Conservation (phyloP, 2,113 vertebrate species). For the Leucoraja erinaceus region DNA sequence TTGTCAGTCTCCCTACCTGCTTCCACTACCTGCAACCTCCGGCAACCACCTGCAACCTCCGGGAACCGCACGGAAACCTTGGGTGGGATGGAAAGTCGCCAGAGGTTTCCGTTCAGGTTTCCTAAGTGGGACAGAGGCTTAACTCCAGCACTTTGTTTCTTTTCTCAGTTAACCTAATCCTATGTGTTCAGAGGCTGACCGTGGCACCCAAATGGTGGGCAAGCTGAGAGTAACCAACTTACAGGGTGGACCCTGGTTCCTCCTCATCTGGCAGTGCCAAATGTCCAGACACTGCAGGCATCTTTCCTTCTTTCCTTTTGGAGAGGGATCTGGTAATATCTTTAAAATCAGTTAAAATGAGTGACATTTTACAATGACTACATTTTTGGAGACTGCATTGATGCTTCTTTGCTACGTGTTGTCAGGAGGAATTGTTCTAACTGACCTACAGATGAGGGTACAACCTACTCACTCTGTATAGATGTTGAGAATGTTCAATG, state of each 20-base stretch:
- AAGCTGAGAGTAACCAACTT: neutral
- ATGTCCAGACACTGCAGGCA: neutral
- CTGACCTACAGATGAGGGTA: neutral
- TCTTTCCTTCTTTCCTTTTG: neutral
- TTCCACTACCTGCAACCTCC: no score
- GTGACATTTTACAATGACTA: neutral
- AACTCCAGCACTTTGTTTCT: no score
- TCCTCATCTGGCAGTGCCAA: neutral
- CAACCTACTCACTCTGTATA: neutral
- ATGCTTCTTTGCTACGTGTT: no score
- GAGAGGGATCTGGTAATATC: neutral
- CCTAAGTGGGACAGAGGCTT: no score
- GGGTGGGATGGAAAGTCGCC: no score
- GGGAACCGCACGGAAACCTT: no score
- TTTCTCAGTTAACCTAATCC: neutral
- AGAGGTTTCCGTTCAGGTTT: no score
- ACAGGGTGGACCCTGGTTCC: neutral
- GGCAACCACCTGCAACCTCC: no score
- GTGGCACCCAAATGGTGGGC: neutral
- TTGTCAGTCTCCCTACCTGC: no score
- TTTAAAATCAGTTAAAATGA: conserved; percentile 5
- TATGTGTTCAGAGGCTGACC: neutral
- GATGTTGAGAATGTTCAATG: neutral
- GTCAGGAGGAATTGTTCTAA: no score
- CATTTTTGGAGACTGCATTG: neutral